These are phyloP conservation scores for Aleiodes sp. DNA, from an alignment of 1,140 invertebrate species.

Conservation along the genomic window DNA sequence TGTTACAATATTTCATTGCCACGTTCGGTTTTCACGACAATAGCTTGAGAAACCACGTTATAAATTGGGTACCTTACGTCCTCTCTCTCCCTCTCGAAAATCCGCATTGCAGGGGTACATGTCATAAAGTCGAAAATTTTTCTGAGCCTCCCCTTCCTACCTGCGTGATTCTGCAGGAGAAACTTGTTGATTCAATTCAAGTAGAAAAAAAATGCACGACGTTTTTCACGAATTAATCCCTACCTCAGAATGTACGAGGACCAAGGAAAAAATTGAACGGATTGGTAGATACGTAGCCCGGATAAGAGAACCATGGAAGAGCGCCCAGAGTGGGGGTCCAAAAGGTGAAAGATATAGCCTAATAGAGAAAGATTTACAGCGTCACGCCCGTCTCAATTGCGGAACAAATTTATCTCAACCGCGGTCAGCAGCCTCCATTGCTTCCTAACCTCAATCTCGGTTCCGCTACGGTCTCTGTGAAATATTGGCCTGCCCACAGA, in stretches of 20 bases:
- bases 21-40: conserved; percentile 47
- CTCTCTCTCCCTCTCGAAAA: background rate
- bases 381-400: conserved; percentile 63
- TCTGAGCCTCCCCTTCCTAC: background rate
- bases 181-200: background rate
- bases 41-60: conserved; percentile 43
- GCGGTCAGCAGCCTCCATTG: conserved; percentile 59
- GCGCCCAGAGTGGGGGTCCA: background rate
- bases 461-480: conserved; percentile 55
- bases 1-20: conserved; percentile 1
- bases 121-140: conserved; percentile 35
- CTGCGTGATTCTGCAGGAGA: background rate
- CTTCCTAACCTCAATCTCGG: conserved; percentile 62
- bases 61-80: conserved; percentile 28
- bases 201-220: too few species aligned
- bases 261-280: background rate
- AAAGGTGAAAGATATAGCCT: conserved; percentile 51
- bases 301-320: background rate
- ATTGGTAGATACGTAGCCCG: background rate
- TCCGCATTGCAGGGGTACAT: background rate
- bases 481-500: conserved; percentile 61
- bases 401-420: conserved; percentile 63
- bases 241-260: background rate
- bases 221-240: too few species aligned
- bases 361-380: conserved; percentile 63